Conservation (phyloP, 2,888 invertebrate species). For the Lumbricus terrestris region DNA sequence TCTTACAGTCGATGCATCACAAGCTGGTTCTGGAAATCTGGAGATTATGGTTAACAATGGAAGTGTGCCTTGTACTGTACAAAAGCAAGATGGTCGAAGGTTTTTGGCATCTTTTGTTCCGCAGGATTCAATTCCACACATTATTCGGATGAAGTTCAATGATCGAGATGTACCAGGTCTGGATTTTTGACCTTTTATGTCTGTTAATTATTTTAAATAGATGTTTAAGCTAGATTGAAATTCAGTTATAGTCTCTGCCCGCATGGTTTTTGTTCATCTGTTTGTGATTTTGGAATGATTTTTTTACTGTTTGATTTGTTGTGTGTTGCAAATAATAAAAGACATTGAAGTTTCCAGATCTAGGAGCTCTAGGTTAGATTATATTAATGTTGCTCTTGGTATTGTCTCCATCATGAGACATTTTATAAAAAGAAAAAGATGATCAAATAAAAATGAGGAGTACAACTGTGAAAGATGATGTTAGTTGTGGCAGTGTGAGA, state of each 20-base stretch:
- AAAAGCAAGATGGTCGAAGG: conserved; percentile 76
- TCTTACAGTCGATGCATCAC: conserved; percentile 54
- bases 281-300: too few relatives aligned
- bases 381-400: background rate
- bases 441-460: background rate
- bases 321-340: too few relatives aligned
- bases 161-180: conserved; percentile 27
- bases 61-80: conserved; percentile 72
- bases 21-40: conserved; percentile 95
- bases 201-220: background rate
- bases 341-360: too few relatives aligned
- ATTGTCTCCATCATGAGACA: background rate
- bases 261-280: too few relatives aligned
- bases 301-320: too few relatives aligned
- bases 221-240: too few relatives aligned
- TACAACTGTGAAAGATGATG: too few relatives aligned
- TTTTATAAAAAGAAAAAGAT: background rate
- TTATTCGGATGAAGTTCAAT: conserved; percentile 34
- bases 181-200: background rate
- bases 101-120: conserved; percentile 92
- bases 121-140: conserved; percentile 30
- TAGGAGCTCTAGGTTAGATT: background rate
- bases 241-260: too few relatives aligned
- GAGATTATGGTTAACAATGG: conserved; percentile 98
- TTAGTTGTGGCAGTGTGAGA: background rate